These are phyloP conservation scores for Tetramorium bicarinatum DNA, from an alignment of 2,888 invertebrate species.

Conservation along the genomic window DNA sequence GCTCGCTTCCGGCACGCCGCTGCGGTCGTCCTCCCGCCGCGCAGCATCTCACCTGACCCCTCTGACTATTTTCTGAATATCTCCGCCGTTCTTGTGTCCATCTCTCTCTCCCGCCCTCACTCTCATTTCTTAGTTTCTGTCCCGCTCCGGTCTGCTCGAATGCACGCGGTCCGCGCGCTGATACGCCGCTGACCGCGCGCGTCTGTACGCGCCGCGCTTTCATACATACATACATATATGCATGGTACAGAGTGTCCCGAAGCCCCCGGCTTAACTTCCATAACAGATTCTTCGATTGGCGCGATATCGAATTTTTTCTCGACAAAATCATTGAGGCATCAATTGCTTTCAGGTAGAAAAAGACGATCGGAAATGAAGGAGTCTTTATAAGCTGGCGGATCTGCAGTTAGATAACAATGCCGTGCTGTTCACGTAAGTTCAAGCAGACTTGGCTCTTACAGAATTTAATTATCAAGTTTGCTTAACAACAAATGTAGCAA, in stretches of 20 bases:
- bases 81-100: slow-evolving; percentile 66
- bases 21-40: slow-evolving; percentile 69
- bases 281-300: neutral
- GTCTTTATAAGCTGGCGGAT: neutral
- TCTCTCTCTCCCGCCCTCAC: slow-evolving; percentile 27
- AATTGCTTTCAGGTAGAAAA: neutral
- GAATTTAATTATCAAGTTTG: neutral
- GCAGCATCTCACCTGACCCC: slow-evolving; percentile 61
- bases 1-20: slow-evolving; percentile 85
- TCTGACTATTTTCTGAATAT: slow-evolving; percentile 68
- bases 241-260: neutral
- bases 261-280: neutral
- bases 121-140: slow-evolving; percentile 62
- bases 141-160: slow-evolving; percentile 37
- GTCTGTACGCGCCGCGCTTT: neutral
- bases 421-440: neutral
- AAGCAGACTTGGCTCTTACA: neutral
- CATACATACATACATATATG: too few relatives aligned
- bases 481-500: neutral
- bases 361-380: neutral
- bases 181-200: slow-evolving; percentile 5
- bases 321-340: neutral
- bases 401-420: neutral
- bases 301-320: neutral
- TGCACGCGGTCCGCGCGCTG: slow-evolving; percentile 35